Base-by-base conservation (phyloP, 2,113 vertebrate species). In the Butastur rufipennis region DNA sequence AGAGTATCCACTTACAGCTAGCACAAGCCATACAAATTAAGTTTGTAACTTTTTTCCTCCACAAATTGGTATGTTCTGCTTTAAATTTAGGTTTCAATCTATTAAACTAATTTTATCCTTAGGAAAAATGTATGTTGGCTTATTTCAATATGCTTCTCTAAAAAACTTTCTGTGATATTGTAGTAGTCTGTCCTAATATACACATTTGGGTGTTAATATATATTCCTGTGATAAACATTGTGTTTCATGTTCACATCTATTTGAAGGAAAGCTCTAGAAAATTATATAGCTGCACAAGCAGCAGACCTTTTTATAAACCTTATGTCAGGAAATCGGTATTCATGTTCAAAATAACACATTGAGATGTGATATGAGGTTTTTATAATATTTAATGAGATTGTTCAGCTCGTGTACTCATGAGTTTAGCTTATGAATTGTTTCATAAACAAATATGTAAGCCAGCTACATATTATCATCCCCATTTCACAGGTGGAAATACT, bases 401-500 rank as follows among this genome's bases (percentile, higher is more conserved):
- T 21, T 47, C 45, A 5, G 6, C 34, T 85, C 36, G 27, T 1
- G 8, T 9, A 67, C 29, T 61, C 52, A 47, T 1, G 15, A 56
- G 43, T 27, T 55, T 47, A 85, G 43, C 29, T 89, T 59, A 74
- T 13, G 4, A 88, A 58, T 70, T 80, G 22, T 72, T 74, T 56
- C 58, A 48, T 38, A 90, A 85, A 91, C 70, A 96, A 82, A 62
- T 48, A 75, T 1, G 8, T 25, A 95, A 59, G 52, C 25, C 78
- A 93, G 45, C 38, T 50, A 68, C 36, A 10, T 17, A 42, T 10
- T 86, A 48, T 43, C 43, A 73, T 53, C 67, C 72, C 82, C 38
- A 53, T 72, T 96, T 94, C 67, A 70, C 83, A 95, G 78, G 80
- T 83, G 52, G 93, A 78, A 94, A 83, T 40, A 79, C 43, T 58